Evolutionary conservation across 2,888 invertebrate species (phyloP), one percentile per base, ranked within the genome.

Genomic region (Creontiades dilutus): DNA sequence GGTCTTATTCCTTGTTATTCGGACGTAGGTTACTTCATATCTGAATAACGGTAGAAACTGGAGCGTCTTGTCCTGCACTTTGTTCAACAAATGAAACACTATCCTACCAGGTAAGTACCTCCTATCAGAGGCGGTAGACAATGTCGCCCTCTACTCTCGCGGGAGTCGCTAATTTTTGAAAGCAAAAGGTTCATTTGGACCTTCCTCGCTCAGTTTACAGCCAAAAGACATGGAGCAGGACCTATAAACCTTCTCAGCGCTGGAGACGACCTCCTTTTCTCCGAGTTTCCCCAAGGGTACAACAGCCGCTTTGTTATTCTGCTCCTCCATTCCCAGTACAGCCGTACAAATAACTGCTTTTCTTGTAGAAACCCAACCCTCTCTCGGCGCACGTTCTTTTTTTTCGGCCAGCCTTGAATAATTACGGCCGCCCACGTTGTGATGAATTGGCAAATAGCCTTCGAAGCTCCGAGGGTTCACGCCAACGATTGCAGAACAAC

Each of bases 331-430:
- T 27, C 82, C 82, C 47, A 23, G 27, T 82, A 11, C 52, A 82
- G 14, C 82, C 47, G 52, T 52, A 46, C 23, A 82, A 82, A 82
- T 82, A 82, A 82, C 82, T n/a, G 48, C 82, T 82, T 46, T 78
- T 78, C 78, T 78, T 46, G 46, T 47, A 16, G 9, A 37, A 27
- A n/a, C 82, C 27, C n/a, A 9, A 23, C 23, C 82, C 82, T 23
- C 27, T 52, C 82, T 52, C 19, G 13, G 19, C 82, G 14, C 19
- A n/a, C 37, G 19, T 7, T 7, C 47, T 48, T 81, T 81, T 47
- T n/a, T 48, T 47, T 47, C 48, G 0, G 11, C n/a, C 28, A 37
- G 13, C 12, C 76, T n/a, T 28, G 16, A 37, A 37, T 37, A 37
- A 37, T 37, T 37, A 37, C 37, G 37, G 37, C 37, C 37, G 7